Evolutionary conservation across 1,140 invertebrate genomes (phyloP).

Genomic region (Copidosoma floridanum): DNA sequence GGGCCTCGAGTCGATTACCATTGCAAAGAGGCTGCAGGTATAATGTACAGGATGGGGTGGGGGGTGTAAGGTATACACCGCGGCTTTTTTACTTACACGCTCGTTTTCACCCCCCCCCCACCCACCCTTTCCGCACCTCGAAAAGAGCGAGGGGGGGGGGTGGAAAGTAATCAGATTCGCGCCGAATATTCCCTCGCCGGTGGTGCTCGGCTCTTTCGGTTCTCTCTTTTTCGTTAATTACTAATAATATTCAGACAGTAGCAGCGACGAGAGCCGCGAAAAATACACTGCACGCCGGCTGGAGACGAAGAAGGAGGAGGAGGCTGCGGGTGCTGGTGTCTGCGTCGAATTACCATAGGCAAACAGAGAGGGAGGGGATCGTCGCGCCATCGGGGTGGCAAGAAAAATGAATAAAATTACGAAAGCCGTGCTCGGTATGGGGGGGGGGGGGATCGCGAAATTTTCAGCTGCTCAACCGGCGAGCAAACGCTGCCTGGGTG

Average conservation of each 20-base stretch:
- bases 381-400: conserved; percentile 36
- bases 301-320: conserved; percentile 16
- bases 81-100: background rate
- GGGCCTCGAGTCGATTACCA: conserved; percentile 18
- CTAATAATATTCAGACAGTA: conserved; percentile 56
- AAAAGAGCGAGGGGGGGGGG: background rate
- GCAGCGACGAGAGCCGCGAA: conserved; percentile 21
- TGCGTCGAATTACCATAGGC: conserved; percentile 52
- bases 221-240: conserved; percentile 47
- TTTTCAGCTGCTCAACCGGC: conserved; percentile 26
- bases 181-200: conserved; percentile 3
- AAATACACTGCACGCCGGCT: conserved; percentile 35
- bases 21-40: conserved; percentile 24
- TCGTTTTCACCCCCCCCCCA: no score
- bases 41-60: no score
- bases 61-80: no score
- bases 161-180: conserved; percentile 20
- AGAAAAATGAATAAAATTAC: conserved; percentile 60
- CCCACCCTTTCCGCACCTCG: background rate
- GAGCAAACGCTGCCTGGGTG: background rate
- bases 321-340: no score
- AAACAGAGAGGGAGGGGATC: conserved; percentile 45
- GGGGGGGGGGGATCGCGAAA: conserved; percentile 27
- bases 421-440: conserved; percentile 14
- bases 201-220: background rate